Evolutionary conservation across 1,140 invertebrate species (phyloP).

Genomic region (Varroa destructor): DNA sequence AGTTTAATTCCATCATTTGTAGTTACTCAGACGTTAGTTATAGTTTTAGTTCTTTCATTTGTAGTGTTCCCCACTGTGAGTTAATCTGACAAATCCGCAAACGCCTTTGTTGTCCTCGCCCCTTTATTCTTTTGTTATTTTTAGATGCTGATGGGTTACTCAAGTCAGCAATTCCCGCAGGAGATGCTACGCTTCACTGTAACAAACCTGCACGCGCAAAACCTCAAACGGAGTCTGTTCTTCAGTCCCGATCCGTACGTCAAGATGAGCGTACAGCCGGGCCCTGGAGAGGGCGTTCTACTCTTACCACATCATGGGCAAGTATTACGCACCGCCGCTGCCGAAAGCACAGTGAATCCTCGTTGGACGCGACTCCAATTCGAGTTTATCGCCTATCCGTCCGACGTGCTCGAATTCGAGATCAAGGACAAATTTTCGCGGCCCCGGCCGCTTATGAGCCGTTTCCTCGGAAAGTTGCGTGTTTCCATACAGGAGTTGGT

Average conservation of each 20-base stretch:
- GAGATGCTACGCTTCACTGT: conserved; percentile 35
- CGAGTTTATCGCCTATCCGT: conserved; percentile 40
- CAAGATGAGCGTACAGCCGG: conserved; percentile 43
- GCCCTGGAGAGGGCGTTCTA: conserved; percentile 36
- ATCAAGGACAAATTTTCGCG: conserved; percentile 47
- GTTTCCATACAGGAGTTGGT: conserved; percentile 33
- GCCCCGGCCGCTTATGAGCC: conserved; percentile 44
- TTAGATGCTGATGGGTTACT: conserved; percentile 36
- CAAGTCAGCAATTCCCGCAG: conserved; percentile 34
- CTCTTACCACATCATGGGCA: conserved; percentile 41
- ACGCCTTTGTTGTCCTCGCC: no score
- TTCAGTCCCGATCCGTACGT: conserved; percentile 47
- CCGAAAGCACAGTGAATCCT: conserved; percentile 42
- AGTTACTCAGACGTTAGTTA: no score
- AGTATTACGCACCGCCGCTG: conserved; percentile 40
- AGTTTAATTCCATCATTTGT: no score
- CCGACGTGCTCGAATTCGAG: conserved; percentile 45
- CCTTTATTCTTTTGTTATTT: conserved; percentile 32
- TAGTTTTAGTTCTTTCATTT: no score
- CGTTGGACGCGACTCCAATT: conserved; percentile 41
- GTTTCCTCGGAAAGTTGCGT: conserved; percentile 43
- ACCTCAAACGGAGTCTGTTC: conserved; percentile 45
- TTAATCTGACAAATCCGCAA: no score
- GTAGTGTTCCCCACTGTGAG: no score
- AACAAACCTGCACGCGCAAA: conserved; percentile 42